Conservation (phyloP, 2,888 invertebrate genomes). For the Plusia festucae region DNA sequence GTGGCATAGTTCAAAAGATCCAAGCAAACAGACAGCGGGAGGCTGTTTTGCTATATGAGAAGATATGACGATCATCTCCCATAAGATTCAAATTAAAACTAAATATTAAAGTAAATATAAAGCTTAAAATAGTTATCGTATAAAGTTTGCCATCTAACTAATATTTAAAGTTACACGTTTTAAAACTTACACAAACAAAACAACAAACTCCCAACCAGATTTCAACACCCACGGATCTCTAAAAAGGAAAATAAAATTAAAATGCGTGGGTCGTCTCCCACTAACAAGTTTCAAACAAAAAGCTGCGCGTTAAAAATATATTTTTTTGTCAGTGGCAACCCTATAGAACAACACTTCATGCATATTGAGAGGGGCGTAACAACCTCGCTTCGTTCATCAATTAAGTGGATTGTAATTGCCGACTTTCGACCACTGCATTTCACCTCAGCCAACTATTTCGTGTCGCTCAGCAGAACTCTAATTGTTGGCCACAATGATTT, state of each 20-base stretch:
- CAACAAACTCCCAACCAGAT: too few relatives aligned
- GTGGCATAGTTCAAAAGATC: too few relatives aligned
- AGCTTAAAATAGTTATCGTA: too few relatives aligned
- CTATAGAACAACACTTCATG: constrained; percentile 59
- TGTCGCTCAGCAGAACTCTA: constrained; percentile 30
- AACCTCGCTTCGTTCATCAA: constrained; percentile 65
- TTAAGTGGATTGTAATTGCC: constrained; percentile 70
- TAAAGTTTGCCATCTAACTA: too few relatives aligned
- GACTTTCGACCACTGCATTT: constrained; percentile 63
- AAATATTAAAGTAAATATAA: too few relatives aligned
- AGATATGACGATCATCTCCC: too few relatives aligned
- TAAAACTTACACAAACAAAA: too few relatives aligned
- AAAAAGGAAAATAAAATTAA: not conserved
- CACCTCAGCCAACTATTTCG: constrained; percentile 27
- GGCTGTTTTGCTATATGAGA: too few relatives aligned
- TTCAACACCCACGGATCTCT: not conserved
- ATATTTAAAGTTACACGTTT: too few relatives aligned
- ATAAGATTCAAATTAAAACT: too few relatives aligned
- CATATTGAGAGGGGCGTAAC: constrained; percentile 66
- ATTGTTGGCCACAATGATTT: constrained; percentile 26
- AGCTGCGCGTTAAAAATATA: not conserved
- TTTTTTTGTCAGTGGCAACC: constrained; percentile 41
- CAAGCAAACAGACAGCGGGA: too few relatives aligned
- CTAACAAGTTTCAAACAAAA: constrained; percentile 3
- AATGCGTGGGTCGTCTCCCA: not conserved